Conservation (phyloP, 2,113 vertebrate species). For the Orthonyx spaldingii region DNA sequence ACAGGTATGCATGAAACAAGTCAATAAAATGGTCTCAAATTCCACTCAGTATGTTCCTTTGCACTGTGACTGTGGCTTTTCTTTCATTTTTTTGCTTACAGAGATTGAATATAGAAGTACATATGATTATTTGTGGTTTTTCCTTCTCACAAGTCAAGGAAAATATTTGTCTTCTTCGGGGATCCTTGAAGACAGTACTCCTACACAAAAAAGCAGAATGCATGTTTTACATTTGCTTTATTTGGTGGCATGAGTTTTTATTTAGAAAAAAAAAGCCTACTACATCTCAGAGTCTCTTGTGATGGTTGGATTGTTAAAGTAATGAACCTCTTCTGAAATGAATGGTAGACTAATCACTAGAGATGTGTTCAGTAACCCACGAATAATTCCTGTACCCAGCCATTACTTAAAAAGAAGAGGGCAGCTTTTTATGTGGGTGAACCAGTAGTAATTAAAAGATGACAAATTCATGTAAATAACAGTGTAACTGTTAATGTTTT, state of each 20-base stretch:
- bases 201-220: background rate
- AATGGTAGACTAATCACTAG: background rate
- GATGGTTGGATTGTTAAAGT: slow-evolving; percentile 6
- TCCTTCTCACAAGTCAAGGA: background rate
- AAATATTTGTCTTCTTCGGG: background rate
- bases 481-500: background rate
- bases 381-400: background rate
- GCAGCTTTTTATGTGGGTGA: background rate
- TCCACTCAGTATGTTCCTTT: background rate
- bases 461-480: slow-evolving; percentile 1
- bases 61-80: background rate
- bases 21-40: background rate
- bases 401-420: background rate
- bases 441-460: slow-evolving; percentile 3
- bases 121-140: background rate
- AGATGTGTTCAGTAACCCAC: slow-evolving; percentile 53
- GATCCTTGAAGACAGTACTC: background rate
- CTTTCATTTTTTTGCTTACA: background rate
- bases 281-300: background rate
- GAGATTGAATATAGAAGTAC: background rate
- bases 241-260: background rate
- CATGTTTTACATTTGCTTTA: background rate
- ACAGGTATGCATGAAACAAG: background rate
- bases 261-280: background rate
- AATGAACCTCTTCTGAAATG: slow-evolving; percentile 17